Evolutionary conservation across 2,888 invertebrate species (phyloP).

Genomic region (Andrena marginata): DNA sequence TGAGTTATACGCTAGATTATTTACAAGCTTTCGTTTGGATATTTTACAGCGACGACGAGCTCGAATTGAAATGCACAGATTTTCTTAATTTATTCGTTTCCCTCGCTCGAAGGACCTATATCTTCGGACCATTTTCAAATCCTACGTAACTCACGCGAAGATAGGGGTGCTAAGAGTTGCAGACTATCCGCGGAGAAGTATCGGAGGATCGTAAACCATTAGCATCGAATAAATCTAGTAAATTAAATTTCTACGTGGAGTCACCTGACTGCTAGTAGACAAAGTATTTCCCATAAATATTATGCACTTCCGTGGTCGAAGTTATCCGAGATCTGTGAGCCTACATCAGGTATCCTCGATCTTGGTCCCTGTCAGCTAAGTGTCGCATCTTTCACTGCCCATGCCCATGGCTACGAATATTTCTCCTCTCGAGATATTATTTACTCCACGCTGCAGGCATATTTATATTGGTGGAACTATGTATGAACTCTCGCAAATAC

Average conservation of each 20-base stretch:
- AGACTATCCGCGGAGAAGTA: not conserved
- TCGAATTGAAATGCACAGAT: not conserved
- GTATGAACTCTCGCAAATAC: constrained; percentile 33
- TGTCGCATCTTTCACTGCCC: constrained; percentile 52
- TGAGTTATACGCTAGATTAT: constrained; percentile 6
- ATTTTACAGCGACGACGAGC: not conserved
- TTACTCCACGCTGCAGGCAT: constrained; percentile 37
- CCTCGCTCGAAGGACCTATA: no score
- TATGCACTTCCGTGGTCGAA: not conserved
- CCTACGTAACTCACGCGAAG: no score
- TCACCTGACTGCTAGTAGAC: not conserved
- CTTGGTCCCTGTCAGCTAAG: constrained; percentile 48
- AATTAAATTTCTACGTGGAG: constrained; percentile 8
- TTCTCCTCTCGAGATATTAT: constrained; percentile 54
- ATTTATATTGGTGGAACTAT: constrained; percentile 42
- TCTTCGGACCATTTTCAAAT: no score
- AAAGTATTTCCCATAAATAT: constrained; percentile 32
- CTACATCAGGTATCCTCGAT: constrained; percentile 49
- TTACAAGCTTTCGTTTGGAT: not conserved
- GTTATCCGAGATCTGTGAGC: constrained; percentile 41
- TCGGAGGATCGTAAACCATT: not conserved
- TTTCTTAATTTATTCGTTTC: not conserved
- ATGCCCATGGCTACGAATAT: constrained; percentile 39
- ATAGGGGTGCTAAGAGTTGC: no score
- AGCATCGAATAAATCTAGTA: not conserved